These are phyloP conservation scores for Lithophane socia DNA, from an alignment of 2,888 invertebrate genomes.

Conservation along the genomic window DNA sequence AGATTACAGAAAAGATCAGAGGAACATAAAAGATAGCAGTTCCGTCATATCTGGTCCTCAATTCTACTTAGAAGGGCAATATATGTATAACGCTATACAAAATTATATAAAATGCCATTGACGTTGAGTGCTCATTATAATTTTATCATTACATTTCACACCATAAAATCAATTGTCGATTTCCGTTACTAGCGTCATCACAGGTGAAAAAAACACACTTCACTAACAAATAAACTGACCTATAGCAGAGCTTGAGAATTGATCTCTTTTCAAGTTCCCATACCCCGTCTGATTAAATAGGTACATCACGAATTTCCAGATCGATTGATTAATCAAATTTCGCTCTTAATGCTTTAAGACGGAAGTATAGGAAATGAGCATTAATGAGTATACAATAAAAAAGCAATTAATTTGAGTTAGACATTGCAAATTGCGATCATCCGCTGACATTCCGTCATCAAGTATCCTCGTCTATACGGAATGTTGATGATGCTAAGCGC, in stretches of 20 bases:
- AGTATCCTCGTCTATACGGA: constrained; percentile 54
- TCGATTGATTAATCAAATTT: constrained; percentile 49
- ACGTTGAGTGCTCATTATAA: constrained; percentile 19
- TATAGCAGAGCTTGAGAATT: constrained; percentile 59
- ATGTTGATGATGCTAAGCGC: constrained; percentile 4
- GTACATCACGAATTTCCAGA: constrained; percentile 52
- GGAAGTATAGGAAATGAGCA: constrained; percentile 62
- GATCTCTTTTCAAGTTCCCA: constrained; percentile 57
- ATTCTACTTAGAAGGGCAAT: neutral
- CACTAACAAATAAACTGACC: constrained; percentile 32
- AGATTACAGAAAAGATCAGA: neutral
- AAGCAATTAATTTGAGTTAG: constrained; percentile 54
- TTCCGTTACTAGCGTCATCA: constrained; percentile 52
- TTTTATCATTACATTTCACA: constrained; percentile 22
- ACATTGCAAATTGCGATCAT: constrained; percentile 68
- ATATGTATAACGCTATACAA: neutral
- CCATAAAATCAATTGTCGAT: constrained; percentile 47
- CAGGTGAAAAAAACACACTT: constrained; percentile 19
- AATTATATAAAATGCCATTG: neutral
- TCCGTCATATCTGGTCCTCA: neutral
- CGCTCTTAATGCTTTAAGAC: constrained; percentile 32
- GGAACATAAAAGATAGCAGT: neutral
- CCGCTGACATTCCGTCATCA: constrained; percentile 64
- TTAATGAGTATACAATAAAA: constrained; percentile 61
- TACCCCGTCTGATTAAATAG: constrained; percentile 47